Conservation (phyloP, 2,797 vertebrate species). For the Myripristis murdjan region DNA sequence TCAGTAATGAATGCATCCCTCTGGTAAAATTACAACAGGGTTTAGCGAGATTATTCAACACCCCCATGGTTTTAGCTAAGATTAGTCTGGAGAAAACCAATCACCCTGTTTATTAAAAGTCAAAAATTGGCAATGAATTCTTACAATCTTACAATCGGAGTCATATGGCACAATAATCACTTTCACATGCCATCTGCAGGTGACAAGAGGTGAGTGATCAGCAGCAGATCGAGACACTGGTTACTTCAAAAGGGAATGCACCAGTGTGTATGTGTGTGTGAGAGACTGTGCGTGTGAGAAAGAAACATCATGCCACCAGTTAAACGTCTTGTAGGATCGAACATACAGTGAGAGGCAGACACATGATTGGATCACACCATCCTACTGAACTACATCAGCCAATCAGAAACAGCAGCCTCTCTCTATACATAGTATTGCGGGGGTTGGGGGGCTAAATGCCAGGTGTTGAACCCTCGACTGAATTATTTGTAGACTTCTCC, state of each 20-base stretch:
- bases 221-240: neutral
- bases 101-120: neutral
- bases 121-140: conserved; percentile 29
- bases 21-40: neutral
- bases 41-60: no score
- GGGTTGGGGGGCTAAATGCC: conserved; percentile 42
- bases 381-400: conserved; percentile 48
- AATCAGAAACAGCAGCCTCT: conserved; percentile 51
- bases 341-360: conserved; percentile 31
- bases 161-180: conserved; percentile 47
- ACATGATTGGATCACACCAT: conserved; percentile 76
- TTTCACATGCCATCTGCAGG: conserved; percentile 33
- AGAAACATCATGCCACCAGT: conserved; percentile 7
- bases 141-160: conserved; percentile 36
- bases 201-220: conserved; percentile 9
- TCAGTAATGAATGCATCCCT: neutral
- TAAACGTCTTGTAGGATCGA: conserved; percentile 14
- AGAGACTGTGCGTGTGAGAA: conserved; percentile 2
- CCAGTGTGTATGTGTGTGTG: conserved; percentile 11
- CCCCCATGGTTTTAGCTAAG: neutral
- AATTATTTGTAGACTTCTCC: conserved; percentile 78
- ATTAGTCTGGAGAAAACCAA: neutral
- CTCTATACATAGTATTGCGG: conserved; percentile 45
- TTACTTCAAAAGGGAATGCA: conserved; percentile 20
- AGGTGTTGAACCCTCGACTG: conserved; percentile 45